Conservation (phyloP, 2,797 vertebrate species). For the Alectoris magna region DNA sequence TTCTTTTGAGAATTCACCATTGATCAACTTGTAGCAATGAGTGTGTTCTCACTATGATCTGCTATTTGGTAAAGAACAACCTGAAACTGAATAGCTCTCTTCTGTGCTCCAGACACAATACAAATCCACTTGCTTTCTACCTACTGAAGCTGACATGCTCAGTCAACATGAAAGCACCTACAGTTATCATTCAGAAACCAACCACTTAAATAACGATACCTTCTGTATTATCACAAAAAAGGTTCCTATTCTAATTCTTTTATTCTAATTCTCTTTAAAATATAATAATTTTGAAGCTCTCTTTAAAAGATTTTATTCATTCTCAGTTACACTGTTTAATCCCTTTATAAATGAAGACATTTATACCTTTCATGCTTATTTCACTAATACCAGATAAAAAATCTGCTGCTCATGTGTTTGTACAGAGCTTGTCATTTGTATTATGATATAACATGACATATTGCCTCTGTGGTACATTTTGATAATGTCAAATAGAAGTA, state of each 20-base stretch:
- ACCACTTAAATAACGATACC: fast-evolving
- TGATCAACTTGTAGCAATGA: background rate
- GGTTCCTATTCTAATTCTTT: background rate
- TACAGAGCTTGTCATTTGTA: slow-evolving; percentile 35
- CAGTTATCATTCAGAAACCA: background rate
- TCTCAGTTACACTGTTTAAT: background rate
- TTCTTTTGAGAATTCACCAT: background rate
- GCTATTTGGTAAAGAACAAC: background rate
- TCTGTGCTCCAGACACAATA: background rate
- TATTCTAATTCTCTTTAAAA: background rate
- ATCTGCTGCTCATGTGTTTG: slow-evolving; percentile 9
- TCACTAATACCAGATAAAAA: slow-evolving; percentile 32
- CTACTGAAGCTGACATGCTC: background rate
- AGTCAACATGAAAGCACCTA: background rate
- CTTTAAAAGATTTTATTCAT: background rate
- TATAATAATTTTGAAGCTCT: background rate
- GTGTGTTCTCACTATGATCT: background rate
- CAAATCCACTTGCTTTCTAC: background rate
- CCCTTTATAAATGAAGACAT: slow-evolving; percentile 9
- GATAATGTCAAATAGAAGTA: slow-evolving; percentile 50
- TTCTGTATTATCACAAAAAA: background rate
- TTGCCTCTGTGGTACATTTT: slow-evolving; percentile 35
- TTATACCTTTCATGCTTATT: slow-evolving; percentile 18
- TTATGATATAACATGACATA: slow-evolving; percentile 28
- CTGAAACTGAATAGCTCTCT: background rate